phyloP scores from a whole-genome alignment of 2,888 invertebrate genomes.

The Metopia argyrocephala region DNA sequence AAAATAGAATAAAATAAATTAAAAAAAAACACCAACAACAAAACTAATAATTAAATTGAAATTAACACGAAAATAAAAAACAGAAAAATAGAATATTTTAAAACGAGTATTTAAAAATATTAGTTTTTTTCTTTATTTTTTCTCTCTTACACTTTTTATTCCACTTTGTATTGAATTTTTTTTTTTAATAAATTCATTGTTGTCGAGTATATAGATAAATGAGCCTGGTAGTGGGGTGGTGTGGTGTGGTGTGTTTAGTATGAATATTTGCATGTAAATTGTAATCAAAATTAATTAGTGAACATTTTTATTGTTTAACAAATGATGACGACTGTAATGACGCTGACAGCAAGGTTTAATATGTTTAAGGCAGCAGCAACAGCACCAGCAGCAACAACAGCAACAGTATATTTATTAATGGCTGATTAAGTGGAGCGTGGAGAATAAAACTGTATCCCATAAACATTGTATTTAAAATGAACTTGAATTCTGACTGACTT shows the following conservation, averaged over 20 bases:
- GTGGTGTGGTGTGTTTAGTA: not conserved
- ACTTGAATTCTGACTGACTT: not conserved
- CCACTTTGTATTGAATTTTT: not conserved
- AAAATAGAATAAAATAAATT: not conserved
- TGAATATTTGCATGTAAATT: constrained; percentile 74
- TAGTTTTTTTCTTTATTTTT: not conserved
- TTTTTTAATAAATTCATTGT: constrained; percentile 70
- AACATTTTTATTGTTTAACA: constrained; percentile 76
- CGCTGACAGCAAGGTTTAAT: not conserved
- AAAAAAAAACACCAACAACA: constrained; percentile 7
- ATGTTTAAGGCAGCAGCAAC: not conserved
- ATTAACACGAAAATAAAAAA: constrained; percentile 7
- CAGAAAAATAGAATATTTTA: constrained; percentile 31
- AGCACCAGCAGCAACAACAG: too few species aligned
- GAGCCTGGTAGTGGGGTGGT: too few species aligned
- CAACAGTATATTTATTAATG: not conserved
- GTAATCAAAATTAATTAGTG: constrained; percentile 77
- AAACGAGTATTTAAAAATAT: too few species aligned
- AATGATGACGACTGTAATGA: constrained; percentile 66
- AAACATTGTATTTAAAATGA: too few species aligned
- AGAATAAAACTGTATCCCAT: not conserved
- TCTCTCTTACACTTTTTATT: not conserved
- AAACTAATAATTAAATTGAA: constrained; percentile 49
- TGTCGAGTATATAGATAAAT: too few species aligned
- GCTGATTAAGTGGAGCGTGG: constrained; percentile 29